Percentiles rank a stretch among this genome's conserved stretches.
Conservation (phyloP, 2,888 invertebrate species). For the Carabus problematicus region DNA sequence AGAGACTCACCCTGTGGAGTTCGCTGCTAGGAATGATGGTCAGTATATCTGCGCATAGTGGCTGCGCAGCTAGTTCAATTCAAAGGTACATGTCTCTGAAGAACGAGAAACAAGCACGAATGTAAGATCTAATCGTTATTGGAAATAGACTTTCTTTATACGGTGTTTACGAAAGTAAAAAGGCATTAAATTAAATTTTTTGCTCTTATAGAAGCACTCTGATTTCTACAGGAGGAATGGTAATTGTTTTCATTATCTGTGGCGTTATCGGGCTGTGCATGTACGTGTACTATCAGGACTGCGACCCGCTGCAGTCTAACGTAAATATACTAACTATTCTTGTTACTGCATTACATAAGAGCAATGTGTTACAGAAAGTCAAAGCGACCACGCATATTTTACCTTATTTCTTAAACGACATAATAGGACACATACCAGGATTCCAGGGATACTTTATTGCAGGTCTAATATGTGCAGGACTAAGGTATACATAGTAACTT, state of each 20-base stretch:
- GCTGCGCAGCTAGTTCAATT: conserved; percentile 10
- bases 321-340: neutral
- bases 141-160: neutral
- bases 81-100: conserved; percentile 15
- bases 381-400: conserved; percentile 61
- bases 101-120: conserved; percentile 8
- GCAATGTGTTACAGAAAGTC: conserved; percentile 50
- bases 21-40: neutral
- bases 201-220: neutral
- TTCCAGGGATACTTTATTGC: conserved; percentile 69
- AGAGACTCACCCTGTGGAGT: conserved; percentile 2
- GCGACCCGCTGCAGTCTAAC: conserved; percentile 2
- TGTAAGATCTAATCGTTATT: neutral
- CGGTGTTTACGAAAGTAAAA: neutral
- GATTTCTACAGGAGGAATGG: neutral
- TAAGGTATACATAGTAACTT: conserved; percentile 54
- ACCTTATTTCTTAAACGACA: conserved; percentile 66
- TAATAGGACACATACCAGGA: conserved; percentile 61
- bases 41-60: neutral
- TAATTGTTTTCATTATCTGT: neutral
- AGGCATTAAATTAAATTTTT: neutral
- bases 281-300: conserved; percentile 17
- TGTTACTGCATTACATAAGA: neutral
- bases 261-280: conserved; percentile 21
- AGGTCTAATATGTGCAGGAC: conserved; percentile 67